Evolutionary conservation across 2,888 invertebrate genomes (phyloP).

Genomic region (Agriopis leucophaearia): DNA sequence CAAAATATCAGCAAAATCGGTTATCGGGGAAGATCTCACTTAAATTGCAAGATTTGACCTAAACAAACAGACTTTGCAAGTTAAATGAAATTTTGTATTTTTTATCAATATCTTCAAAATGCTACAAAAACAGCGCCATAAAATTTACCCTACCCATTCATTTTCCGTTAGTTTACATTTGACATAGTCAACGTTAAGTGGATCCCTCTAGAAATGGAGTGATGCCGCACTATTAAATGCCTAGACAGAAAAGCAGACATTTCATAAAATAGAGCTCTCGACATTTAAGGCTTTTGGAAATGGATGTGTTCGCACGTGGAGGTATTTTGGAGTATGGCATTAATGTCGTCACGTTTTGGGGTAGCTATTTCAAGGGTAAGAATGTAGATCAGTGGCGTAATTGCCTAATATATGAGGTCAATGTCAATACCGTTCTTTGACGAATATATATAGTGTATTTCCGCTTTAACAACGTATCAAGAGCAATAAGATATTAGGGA

Average conservation of each 20-base stretch:
- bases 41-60: too few species aligned
- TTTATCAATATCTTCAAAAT: too few species aligned
- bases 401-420: background rate
- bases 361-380: background rate
- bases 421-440: background rate
- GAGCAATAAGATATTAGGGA: too few species aligned
- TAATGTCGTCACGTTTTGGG: conserved; percentile 2
- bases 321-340: conserved; percentile 12
- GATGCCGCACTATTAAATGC: conserved; percentile 14
- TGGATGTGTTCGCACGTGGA: conserved; percentile 21
- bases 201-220: conserved; percentile 18
- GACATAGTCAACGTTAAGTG: conserved; percentile 1
- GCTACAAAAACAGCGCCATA: conserved; percentile 1
- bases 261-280: conserved; percentile 20
- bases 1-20: too few species aligned
- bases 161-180: conserved; percentile 15
- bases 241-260: conserved; percentile 24
- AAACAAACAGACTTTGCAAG: too few species aligned
- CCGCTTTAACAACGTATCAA: too few species aligned
- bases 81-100: too few species aligned
- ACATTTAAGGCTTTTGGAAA: conserved; percentile 26
- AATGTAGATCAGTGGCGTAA: conserved; percentile 2
- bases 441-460: too few species aligned
- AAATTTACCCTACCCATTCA: conserved; percentile 5
- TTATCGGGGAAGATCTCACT: too few species aligned